These are phyloP conservation scores for Peromyscus eremicus DNA, from an alignment of 2,797 vertebrate genomes.

Conservation along the genomic window DNA sequence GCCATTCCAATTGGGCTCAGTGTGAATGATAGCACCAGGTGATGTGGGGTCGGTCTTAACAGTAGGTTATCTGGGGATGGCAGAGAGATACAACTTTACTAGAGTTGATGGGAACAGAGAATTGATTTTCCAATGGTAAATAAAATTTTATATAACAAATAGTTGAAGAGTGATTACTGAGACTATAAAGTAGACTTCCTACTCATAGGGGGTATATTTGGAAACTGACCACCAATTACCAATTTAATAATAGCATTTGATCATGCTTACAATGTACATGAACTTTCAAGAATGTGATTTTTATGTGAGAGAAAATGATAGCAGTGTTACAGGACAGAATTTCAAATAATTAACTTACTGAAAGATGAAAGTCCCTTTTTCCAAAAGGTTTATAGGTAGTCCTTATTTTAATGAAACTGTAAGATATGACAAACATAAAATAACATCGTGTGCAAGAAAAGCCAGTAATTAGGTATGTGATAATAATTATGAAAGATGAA, in stretches of 20 bases:
- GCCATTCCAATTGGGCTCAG: neutral
- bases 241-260: slow-evolving; percentile 48
- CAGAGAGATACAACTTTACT: slow-evolving; percentile 14
- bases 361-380: slow-evolving; percentile 30
- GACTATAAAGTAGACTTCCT: neutral
- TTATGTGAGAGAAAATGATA: slow-evolving; percentile 8
- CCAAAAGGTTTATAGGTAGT: slow-evolving; percentile 11
- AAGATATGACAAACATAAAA: slow-evolving; percentile 44
- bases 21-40: slow-evolving; percentile 3
- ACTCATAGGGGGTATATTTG: slow-evolving; percentile 29
- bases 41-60: neutral
- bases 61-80: slow-evolving; percentile 47
- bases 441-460: neutral
- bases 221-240: slow-evolving; percentile 36
- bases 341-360: slow-evolving; percentile 14
- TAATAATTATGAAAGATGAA: slow-evolving; percentile 28
- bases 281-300: slow-evolving; percentile 2
- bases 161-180: slow-evolving; percentile 17
- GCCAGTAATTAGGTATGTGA: neutral
- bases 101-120: slow-evolving; percentile 41
- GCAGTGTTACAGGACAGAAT: neutral
- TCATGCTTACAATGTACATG: neutral
- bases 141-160: slow-evolving; percentile 15
- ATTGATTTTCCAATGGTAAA: slow-evolving; percentile 35
- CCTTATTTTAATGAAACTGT: slow-evolving; percentile 52